phyloP scores from a whole-genome alignment of 2,888 invertebrate genomes.

The Colletes collaris region DNA sequence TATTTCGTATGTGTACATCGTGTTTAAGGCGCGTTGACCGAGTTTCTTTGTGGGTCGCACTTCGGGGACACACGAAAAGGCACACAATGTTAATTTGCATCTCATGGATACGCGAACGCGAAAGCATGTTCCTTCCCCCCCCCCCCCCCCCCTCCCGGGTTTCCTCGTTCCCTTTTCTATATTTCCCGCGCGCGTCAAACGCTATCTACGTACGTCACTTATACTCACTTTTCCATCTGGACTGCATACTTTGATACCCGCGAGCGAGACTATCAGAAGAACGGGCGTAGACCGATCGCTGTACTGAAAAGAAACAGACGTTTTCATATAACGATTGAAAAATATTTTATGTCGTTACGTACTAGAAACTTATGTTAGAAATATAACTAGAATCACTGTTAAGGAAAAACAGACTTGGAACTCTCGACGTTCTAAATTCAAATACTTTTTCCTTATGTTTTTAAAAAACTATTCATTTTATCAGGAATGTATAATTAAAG shows the following conservation, averaged over 20 bases:
- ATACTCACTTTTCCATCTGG: slow-evolving; percentile 90
- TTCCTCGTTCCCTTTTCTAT: neutral
- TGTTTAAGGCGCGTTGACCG: slow-evolving; percentile 68
- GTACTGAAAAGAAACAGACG: slow-evolving; percentile 84
- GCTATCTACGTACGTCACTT: slow-evolving; percentile 16
- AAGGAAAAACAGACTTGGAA: too few relatives aligned
- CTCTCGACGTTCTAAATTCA: too few relatives aligned
- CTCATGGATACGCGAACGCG: slow-evolving; percentile 10
- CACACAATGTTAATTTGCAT: slow-evolving; percentile 56
- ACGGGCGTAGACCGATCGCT: slow-evolving; percentile 88
- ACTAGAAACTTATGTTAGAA: neutral
- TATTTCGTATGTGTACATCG: slow-evolving; percentile 40
- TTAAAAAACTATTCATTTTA: too few relatives aligned
- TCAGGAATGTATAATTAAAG: too few relatives aligned
- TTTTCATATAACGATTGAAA: slow-evolving; percentile 47
- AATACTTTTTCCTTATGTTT: too few relatives aligned
- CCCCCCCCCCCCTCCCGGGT: too few relatives aligned
- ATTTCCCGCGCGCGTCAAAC: slow-evolving; percentile 11
- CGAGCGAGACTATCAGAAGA: slow-evolving; percentile 89
- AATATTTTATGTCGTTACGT: neutral
- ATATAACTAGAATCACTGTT: too few relatives aligned
- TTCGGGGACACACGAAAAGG: slow-evolving; percentile 55
- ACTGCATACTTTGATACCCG: slow-evolving; percentile 93
- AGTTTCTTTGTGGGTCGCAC: slow-evolving; percentile 73
- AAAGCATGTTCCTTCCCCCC: neutral